Evolutionary conservation across 2,113 vertebrate genomes (phyloP).

Genomic region (Paradoxurus hermaphroditus): DNA sequence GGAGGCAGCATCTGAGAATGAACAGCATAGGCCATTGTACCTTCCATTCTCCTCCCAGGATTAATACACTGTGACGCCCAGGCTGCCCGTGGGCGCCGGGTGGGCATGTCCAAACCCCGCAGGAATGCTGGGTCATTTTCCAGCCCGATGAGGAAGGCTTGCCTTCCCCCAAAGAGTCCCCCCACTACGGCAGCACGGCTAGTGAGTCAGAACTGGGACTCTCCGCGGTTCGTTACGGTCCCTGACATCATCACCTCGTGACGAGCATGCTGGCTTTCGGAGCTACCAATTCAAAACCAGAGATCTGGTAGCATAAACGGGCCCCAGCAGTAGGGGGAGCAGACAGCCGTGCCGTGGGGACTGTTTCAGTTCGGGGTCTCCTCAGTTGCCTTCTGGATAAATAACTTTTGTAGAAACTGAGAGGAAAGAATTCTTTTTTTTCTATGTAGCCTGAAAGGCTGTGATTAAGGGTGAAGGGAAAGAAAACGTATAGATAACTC

Average conservation of each 20-base stretch:
- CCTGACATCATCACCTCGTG: neutral
- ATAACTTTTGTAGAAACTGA: neutral
- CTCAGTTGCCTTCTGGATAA: neutral
- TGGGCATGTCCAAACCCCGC: neutral
- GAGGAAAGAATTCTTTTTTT: neutral
- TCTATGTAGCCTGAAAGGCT: neutral
- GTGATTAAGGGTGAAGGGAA: neutral
- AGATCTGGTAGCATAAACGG: neutral
- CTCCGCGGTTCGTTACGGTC: accelerated
- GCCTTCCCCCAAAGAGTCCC: neutral
- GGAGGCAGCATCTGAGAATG: neutral
- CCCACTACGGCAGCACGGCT: accelerated
- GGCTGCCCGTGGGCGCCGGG: neutral
- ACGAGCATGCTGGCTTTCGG: neutral
- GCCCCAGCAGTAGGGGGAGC: neutral
- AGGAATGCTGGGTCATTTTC: neutral
- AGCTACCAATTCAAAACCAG: neutral
- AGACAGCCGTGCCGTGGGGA: neutral
- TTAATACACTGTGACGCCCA: neutral
- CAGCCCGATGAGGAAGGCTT: neutral
- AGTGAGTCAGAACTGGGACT: neutral
- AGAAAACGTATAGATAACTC: neutral
- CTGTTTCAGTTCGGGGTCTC: neutral
- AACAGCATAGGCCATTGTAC: neutral
- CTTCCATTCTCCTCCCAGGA: neutral